Percentiles rank a stretch among this genome's conserved stretches.
phyloP scores from a whole-genome alignment of 2,113 vertebrate genomes.

The Apus apus region DNA sequence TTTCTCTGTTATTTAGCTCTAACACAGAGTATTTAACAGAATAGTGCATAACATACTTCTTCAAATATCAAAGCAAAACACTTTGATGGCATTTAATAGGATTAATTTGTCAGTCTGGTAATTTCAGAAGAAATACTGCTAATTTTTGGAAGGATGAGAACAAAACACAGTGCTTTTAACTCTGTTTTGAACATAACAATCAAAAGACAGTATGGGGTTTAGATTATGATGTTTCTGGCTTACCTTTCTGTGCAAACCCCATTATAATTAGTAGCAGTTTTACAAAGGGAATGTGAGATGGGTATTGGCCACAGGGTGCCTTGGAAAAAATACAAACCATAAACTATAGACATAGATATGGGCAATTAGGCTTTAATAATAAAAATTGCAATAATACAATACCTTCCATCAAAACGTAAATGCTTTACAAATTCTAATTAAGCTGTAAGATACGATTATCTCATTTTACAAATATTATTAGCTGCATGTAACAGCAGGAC shows the following conservation, averaged over 20 bases:
- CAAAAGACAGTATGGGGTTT: background rate
- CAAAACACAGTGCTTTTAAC: background rate
- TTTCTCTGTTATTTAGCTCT: background rate
- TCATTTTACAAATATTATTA: background rate
- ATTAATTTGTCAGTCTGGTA: slow-evolving; percentile 24
- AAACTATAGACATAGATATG: background rate
- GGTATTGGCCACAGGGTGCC: background rate
- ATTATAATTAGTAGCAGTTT: slow-evolving; percentile 9
- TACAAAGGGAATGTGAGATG: background rate
- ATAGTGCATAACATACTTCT: background rate
- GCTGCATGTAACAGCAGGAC: background rate
- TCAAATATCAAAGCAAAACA: background rate
- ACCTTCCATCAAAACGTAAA: background rate
- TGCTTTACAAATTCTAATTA: background rate
- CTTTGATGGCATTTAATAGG: background rate
- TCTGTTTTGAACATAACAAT: slow-evolving; percentile 31
- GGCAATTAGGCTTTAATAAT: background rate
- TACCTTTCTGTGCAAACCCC: background rate
- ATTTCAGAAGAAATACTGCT: slow-evolving; percentile 14
- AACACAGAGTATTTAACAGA: background rate
- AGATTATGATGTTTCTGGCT: background rate
- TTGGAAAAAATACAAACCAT: background rate
- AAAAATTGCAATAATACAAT: background rate
- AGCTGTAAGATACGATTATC: background rate
- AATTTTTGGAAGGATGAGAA: background rate